Evolutionary conservation across 2,113 vertebrate genomes (phyloP).

Genomic region (Macaca mulatta): DNA sequence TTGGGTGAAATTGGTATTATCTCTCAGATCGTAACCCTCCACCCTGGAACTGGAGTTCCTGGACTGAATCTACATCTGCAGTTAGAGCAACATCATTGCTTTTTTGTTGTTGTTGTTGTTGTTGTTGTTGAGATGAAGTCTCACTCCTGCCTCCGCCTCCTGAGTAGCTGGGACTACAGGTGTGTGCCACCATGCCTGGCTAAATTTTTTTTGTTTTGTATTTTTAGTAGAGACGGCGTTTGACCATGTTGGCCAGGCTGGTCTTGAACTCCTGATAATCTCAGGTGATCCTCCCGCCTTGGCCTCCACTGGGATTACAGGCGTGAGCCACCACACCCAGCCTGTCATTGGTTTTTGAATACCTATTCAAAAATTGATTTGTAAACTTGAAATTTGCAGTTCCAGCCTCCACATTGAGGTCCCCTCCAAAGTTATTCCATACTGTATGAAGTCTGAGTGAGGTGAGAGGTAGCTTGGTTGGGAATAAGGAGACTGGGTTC

Average conservation of each 20-base stretch:
- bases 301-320: too few species aligned
- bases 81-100: background rate
- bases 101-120: background rate
- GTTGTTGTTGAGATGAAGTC: too few species aligned
- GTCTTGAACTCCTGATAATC: too few species aligned
- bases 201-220: too few species aligned
- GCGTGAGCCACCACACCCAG: too few species aligned
- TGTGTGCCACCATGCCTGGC: too few species aligned
- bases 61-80: background rate
- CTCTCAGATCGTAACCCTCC: background rate
- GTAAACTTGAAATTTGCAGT: constrained; percentile 21
- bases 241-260: too few species aligned
- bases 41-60: background rate
- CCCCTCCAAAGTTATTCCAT: background rate
- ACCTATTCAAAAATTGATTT: background rate
- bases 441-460: background rate
- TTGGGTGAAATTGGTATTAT: background rate
- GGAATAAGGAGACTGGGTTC: background rate
- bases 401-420: background rate
- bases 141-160: too few species aligned
- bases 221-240: too few species aligned
- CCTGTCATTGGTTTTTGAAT: background rate
- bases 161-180: too few species aligned
- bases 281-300: too few species aligned
- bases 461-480: background rate